These are phyloP conservation scores for Istiophorus platypterus DNA, from an alignment of 2,113 vertebrate genomes.

Conservation along the genomic window DNA sequence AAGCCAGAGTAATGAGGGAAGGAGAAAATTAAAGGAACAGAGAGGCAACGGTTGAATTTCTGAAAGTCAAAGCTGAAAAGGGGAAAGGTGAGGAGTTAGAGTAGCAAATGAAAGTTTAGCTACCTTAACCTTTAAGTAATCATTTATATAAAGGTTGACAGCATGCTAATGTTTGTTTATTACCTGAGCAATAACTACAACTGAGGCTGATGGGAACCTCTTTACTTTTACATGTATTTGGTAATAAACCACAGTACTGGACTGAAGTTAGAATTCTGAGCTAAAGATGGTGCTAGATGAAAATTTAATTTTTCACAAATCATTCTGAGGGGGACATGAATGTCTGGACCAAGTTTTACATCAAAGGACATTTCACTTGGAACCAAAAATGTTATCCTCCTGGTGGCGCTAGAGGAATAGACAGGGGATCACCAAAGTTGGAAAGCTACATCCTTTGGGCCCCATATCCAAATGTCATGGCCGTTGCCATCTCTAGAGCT, in stretches of 20 bases:
- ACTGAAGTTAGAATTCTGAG: neutral
- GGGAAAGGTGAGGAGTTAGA: no score
- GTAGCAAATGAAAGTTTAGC: no score
- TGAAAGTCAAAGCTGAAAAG: no score
- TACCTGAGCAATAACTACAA: neutral
- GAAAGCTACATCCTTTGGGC: neutral
- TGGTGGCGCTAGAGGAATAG: neutral
- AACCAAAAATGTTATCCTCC: neutral
- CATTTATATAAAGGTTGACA: neutral
- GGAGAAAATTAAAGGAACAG: no score
- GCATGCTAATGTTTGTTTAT: neutral
- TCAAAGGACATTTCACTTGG: neutral
- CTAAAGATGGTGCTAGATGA: neutral
- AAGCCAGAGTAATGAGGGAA: no score
- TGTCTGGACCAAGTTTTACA: neutral
- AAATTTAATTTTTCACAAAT: neutral
- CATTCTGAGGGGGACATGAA: neutral
- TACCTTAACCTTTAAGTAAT: no score
- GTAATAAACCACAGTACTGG: neutral
- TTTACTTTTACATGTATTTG: neutral
- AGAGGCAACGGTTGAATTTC: no score
- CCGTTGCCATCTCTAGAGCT: neutral
- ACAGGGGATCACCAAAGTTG: neutral
- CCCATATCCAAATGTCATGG: neutral
- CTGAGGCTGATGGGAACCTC: neutral